Percentiles rank a stretch among this genome's conserved stretches.
phyloP scores from a whole-genome alignment of 2,797 vertebrate species.

The Huso huso region DNA sequence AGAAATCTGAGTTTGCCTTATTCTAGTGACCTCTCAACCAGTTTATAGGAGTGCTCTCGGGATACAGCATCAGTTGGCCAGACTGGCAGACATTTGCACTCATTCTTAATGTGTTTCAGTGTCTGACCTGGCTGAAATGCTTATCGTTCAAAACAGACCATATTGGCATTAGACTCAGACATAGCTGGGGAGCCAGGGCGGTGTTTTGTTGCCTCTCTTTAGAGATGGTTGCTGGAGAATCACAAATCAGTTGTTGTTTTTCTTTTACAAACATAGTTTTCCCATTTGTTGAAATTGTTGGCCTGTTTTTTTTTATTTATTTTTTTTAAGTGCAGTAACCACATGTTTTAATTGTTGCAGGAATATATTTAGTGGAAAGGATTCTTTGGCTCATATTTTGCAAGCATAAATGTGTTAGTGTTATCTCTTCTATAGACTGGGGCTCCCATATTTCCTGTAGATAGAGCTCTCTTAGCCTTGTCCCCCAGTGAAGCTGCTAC shows the following conservation, averaged over 20 bases:
- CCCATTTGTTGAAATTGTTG: background rate
- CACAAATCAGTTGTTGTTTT: background rate
- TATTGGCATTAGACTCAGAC: background rate
- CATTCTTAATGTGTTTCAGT: slow-evolving; percentile 6
- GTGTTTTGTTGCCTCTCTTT: background rate
- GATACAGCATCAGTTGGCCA: slow-evolving; percentile 28
- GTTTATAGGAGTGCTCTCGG: slow-evolving; percentile 31
- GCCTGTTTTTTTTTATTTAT: background rate
- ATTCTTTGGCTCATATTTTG: too few species aligned
- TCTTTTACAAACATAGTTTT: background rate
- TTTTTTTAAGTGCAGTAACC: too few species aligned
- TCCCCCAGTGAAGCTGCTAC: too few species aligned
- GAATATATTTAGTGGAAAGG: too few species aligned
- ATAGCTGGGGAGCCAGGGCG: background rate
- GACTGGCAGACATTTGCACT: slow-evolving; percentile 31
- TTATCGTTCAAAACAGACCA: background rate
- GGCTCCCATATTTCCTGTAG: too few species aligned
- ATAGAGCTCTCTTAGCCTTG: too few species aligned
- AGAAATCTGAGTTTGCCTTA: background rate
- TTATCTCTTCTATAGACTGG: too few species aligned
- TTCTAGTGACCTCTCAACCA: background rate
- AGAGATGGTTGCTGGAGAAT: background rate
- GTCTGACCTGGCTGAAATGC: background rate
- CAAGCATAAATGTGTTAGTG: too few species aligned
- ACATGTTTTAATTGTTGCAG: too few species aligned